Conservation (phyloP, 2,113 vertebrate genomes). For the Pachypanchax playfairii region DNA sequence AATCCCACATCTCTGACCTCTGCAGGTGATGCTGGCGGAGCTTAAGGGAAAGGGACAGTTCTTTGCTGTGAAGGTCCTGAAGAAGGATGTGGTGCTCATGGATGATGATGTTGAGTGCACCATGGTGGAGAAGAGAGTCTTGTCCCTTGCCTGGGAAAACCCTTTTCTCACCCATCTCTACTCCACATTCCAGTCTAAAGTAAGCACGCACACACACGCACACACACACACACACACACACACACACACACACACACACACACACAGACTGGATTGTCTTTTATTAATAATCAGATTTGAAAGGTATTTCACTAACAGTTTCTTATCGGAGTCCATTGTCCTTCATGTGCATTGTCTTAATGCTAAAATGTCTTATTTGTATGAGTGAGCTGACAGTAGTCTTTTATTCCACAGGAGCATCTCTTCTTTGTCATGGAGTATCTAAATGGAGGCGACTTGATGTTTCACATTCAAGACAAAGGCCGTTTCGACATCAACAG, state of each 20-base stretch:
- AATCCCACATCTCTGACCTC: neutral
- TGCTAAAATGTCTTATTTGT: neutral
- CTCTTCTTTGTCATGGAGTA: slow-evolving; percentile 99
- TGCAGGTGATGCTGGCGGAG: slow-evolving; percentile 92
- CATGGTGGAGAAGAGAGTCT: slow-evolving; percentile 97
- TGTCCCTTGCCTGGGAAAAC: slow-evolving; percentile 92
- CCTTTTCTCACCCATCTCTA: slow-evolving; percentile 97
- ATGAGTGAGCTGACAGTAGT: slow-evolving; percentile 30
- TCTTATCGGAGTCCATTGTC: no score
- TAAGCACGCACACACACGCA: slow-evolving; percentile 63
- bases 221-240: no score
- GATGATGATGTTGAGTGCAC: slow-evolving; percentile 98
- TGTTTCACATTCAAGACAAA: slow-evolving; percentile 99
- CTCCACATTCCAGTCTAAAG: slow-evolving; percentile 96
- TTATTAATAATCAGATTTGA: no score
- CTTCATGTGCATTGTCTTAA: slow-evolving; percentile 15
- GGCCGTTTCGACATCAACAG: slow-evolving; percentile 93
- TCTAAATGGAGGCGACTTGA: slow-evolving; percentile 95
- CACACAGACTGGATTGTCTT: no score
- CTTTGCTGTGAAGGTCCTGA: slow-evolving; percentile 94
- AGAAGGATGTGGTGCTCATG: slow-evolving; percentile 96
- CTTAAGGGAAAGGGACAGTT: slow-evolving; percentile 88
- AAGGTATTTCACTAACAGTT: no score
- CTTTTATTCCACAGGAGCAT: slow-evolving; percentile 84
- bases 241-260: no score